These are phyloP conservation scores for Glaucidium brasilianum DNA, from an alignment of 2,113 vertebrate species.

Conservation along the genomic window DNA sequence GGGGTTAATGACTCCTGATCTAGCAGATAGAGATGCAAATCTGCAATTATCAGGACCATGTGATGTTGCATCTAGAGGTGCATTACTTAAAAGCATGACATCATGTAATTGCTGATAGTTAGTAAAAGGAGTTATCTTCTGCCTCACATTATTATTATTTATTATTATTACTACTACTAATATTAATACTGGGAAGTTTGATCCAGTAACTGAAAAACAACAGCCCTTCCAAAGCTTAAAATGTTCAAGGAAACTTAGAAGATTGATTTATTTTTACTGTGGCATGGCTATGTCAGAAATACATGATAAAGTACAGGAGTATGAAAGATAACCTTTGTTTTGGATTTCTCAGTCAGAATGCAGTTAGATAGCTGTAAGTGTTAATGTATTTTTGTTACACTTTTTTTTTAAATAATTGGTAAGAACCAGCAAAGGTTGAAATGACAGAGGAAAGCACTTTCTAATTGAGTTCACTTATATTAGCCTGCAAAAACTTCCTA, in stretches of 20 bases:
- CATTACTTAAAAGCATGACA: not conserved
- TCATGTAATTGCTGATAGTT: not conserved
- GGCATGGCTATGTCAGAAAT: not conserved
- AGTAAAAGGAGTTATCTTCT: not conserved
- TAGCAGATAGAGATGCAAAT: not conserved
- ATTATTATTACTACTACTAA: not conserved
- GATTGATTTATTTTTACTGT: not conserved
- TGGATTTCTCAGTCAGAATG: not conserved
- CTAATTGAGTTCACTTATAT: not conserved
- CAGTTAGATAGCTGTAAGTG: not conserved
- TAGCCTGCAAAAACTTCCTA: not conserved
- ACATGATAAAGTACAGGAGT: not conserved
- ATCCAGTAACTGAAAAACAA: not conserved
- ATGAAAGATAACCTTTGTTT: not conserved
- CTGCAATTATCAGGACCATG: not conserved
- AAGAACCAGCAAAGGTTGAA: not conserved
- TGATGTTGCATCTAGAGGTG: not conserved
- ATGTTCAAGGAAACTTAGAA: not conserved
- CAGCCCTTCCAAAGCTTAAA: not conserved
- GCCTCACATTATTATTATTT: not conserved
- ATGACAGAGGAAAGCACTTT: slow-evolving; percentile 1
- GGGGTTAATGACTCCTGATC: not conserved
- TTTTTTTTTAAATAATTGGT: not conserved
- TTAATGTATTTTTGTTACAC: not conserved
- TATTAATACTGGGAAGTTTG: not conserved